phyloP scores from a whole-genome alignment of 1,140 invertebrate species.

The Chlorops oryzae region DNA sequence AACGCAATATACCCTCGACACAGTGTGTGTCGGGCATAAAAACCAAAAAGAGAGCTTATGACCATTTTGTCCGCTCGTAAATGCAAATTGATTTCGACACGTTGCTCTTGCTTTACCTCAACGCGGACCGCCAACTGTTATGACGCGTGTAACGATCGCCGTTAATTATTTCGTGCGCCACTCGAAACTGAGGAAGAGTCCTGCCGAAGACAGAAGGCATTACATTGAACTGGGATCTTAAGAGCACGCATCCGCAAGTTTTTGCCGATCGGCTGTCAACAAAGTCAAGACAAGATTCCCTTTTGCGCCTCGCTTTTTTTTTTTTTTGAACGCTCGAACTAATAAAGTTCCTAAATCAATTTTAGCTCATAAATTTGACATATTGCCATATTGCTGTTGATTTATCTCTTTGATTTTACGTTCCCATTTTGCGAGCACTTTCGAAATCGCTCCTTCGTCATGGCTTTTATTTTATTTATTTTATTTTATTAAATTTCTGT shows the following conservation, averaged over 20 bases:
- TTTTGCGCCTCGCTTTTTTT: too few relatives aligned
- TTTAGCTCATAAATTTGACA: constrained; percentile 1
- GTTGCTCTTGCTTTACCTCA: too few relatives aligned
- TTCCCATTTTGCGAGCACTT: neutral
- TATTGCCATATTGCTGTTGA: constrained; percentile 11
- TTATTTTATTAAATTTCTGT: constrained; percentile 29
- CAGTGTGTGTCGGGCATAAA: too few relatives aligned
- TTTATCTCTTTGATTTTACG: constrained; percentile 2
- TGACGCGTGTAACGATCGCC: constrained; percentile 18
- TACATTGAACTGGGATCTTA: neutral
- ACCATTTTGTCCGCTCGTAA: too few relatives aligned
- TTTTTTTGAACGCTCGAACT: too few relatives aligned
- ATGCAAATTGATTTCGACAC: too few relatives aligned
- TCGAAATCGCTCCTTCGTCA: neutral
- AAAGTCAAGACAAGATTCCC: too few relatives aligned
- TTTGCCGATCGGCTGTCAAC: too few relatives aligned
- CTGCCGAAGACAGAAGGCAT: neutral
- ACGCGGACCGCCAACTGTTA: constrained; percentile 13
- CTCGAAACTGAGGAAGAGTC: neutral
- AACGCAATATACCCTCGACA: too few relatives aligned
- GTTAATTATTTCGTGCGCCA: constrained; percentile 15
- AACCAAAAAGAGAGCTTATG: neutral
- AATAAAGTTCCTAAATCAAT: neutral
- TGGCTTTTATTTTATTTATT: constrained; percentile 18
- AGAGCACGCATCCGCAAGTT: too few relatives aligned